A percentile compares a stretch with the other conserved stretches of the same genome.
These are phyloP conservation scores for Acleris sparsana DNA, from an alignment of 2,888 invertebrate species.

Conservation along the genomic window DNA sequence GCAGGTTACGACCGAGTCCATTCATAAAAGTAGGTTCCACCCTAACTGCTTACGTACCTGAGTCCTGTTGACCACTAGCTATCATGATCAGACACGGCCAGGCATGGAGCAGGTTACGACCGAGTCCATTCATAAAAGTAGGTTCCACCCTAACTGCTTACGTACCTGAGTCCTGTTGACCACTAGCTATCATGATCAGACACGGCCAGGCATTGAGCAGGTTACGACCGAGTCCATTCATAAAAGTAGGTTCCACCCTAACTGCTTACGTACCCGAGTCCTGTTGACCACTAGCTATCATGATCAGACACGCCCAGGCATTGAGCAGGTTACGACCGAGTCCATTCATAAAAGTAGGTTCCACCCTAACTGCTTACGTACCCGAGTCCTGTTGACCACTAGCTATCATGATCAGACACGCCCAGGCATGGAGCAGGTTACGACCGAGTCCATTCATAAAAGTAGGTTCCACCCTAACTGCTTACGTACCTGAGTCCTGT, in stretches of 20 bases:
- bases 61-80: conserved; percentile 47
- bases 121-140: conserved; percentile 72
- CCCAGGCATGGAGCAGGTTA: too few relatives aligned
- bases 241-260: conserved; percentile 43
- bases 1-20: conserved; percentile 76
- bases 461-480: too few relatives aligned
- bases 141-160: conserved; percentile 52
- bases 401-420: too few relatives aligned
- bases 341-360: too few relatives aligned
- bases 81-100: conserved; percentile 73
- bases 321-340: too few relatives aligned
- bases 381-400: too few relatives aligned
- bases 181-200: conserved; percentile 40
- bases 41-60: conserved; percentile 80
- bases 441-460: too few relatives aligned
- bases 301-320: too few relatives aligned
- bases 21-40: conserved; percentile 77
- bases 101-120: conserved; percentile 73
- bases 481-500: conserved; percentile 52
- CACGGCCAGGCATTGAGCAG: conserved; percentile 83
- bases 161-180: conserved; percentile 57
- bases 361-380: too few relatives aligned
- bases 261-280: too few relatives aligned
- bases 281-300: too few relatives aligned
- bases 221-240: conserved; percentile 76